phyloP scores from a whole-genome alignment of 2,888 invertebrate species.

The Adelphocoris suturalis region DNA sequence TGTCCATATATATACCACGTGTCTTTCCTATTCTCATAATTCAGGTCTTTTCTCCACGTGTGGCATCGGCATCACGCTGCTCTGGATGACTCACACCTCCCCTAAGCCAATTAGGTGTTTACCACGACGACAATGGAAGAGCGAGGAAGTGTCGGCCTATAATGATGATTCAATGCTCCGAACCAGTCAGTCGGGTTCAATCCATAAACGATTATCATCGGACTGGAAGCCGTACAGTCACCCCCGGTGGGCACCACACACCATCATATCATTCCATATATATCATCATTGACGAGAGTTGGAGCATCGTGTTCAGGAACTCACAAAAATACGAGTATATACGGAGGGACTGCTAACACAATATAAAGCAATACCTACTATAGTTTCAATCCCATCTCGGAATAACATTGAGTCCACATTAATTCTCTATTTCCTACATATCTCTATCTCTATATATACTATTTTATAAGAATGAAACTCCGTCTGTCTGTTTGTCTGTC shows the following conservation, averaged over 20 bases:
- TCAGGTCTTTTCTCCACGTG: not conserved
- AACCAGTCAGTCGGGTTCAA: conserved; percentile 18
- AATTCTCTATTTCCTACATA: too few relatives aligned
- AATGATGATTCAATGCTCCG: conserved; percentile 34
- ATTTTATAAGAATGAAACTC: too few relatives aligned
- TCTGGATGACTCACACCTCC: conserved; percentile 23
- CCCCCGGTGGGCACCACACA: not conserved
- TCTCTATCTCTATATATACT: too few relatives aligned
- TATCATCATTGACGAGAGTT: not conserved
- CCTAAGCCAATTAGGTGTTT: conserved; percentile 22
- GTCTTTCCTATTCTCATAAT: too few relatives aligned
- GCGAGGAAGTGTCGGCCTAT: not conserved
- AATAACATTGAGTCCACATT: too few relatives aligned
- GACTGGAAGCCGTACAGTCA: not conserved
- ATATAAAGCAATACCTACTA: too few relatives aligned
- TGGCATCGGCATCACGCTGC: not conserved
- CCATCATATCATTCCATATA: not conserved
- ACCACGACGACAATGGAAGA: conserved; percentile 16
- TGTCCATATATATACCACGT: too few relatives aligned
- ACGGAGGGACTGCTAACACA: not conserved
- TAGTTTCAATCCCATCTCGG: too few relatives aligned
- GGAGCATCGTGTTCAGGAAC: not conserved
- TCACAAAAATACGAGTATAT: too few relatives aligned
- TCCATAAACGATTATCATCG: not conserved
- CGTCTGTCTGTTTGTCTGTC: too few relatives aligned